These are phyloP conservation scores for Pholis gunnellus DNA, from an alignment of 2,113 vertebrate species.

Conservation along the genomic window DNA sequence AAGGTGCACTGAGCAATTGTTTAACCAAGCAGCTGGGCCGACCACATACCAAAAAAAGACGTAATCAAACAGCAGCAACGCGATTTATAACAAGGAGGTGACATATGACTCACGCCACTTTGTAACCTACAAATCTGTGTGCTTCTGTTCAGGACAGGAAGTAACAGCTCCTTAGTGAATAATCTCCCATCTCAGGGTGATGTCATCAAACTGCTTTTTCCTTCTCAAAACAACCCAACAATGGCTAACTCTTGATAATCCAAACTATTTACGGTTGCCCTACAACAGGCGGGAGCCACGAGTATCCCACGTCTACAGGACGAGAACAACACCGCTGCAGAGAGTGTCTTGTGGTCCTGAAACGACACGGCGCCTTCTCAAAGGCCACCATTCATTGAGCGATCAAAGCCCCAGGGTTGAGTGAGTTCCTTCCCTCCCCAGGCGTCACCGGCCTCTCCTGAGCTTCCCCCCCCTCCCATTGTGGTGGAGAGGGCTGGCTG, in stretches of 20 bases:
- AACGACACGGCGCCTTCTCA: slow-evolving; percentile 68
- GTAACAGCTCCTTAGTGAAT: not conserved
- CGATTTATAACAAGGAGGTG: not conserved
- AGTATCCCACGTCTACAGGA: not conserved
- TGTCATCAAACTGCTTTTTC: not conserved
- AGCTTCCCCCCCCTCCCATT: slow-evolving; percentile 77
- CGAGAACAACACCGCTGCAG: slow-evolving; percentile 48
- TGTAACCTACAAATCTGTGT: not conserved
- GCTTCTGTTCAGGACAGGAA: not conserved
- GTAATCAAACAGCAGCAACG: slow-evolving; percentile 18
- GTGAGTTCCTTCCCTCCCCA: slow-evolving; percentile 75
- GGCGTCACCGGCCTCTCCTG: slow-evolving; percentile 74
- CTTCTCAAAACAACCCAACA: not conserved
- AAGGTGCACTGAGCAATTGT: slow-evolving; percentile 3
- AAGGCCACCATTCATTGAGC: slow-evolving; percentile 76
- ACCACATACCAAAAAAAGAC: not conserved
- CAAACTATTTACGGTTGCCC: not conserved
- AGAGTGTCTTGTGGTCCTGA: slow-evolving; percentile 55
- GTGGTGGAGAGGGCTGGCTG: slow-evolving; percentile 71
- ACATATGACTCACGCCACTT: slow-evolving; percentile 9
- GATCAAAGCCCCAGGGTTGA: slow-evolving; percentile 70
- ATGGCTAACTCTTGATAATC: not conserved
- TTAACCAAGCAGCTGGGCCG: not conserved
- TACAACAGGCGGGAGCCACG: slow-evolving; percentile 6
- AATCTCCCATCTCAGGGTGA: not conserved